A percentile compares a stretch with the other conserved stretches of the same genome.
phyloP scores from a whole-genome alignment of 2,797 vertebrate species.

The Otolemur crassicaudatus region DNA sequence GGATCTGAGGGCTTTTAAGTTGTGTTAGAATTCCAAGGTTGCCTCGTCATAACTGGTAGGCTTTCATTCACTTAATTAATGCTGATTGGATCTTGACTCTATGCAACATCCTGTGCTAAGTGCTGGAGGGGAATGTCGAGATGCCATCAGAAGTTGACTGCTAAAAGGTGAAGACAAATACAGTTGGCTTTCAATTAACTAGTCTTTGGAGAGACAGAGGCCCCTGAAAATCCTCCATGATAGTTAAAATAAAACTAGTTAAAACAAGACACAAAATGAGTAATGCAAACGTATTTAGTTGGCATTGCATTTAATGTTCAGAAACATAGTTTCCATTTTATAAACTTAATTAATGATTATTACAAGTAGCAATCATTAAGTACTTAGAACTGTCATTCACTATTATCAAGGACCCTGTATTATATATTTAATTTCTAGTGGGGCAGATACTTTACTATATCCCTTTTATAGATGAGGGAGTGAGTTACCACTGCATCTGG shows the following conservation, averaged over 20 bases:
- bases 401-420: background rate
- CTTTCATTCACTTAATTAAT: background rate
- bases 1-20: background rate
- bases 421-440: background rate
- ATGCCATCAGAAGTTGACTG: background rate
- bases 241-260: constrained; percentile 1
- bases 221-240: background rate
- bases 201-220: constrained; percentile 19
- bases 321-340: background rate
- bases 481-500: too few relatives aligned
- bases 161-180: background rate
- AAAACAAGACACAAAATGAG: constrained; percentile 14
- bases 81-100: background rate
- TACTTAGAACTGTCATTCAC: background rate
- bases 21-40: background rate
- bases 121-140: background rate
- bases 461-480: background rate
- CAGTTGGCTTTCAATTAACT: background rate
- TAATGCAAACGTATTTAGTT: background rate
- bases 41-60: background rate
- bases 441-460: background rate
- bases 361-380: background rate
- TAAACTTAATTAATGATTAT: background rate
- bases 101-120: background rate
- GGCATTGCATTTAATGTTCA: background rate